A percentile compares a stretch with the other conserved stretches of the same genome.
phyloP scores from a whole-genome alignment of 2,113 vertebrate genomes.

The Balaenoptera acutorostrata region DNA sequence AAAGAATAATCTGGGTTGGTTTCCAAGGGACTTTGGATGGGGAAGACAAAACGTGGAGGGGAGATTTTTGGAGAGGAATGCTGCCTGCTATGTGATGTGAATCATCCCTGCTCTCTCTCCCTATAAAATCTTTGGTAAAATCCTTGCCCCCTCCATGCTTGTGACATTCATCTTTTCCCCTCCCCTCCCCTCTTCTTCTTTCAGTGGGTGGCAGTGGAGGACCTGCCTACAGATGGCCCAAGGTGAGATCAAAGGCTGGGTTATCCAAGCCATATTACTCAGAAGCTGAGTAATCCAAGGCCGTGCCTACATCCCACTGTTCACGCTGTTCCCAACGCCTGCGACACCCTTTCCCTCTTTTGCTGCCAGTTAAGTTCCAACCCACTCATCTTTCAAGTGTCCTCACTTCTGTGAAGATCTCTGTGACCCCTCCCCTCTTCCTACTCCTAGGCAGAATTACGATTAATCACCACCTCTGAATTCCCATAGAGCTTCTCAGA shows the following conservation, averaged over 20 bases:
- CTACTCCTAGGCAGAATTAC: neutral
- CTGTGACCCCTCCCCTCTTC: neutral
- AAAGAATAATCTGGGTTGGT: neutral
- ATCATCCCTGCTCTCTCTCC: neutral
- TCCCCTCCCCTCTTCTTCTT: neutral
- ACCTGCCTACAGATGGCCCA: neutral
- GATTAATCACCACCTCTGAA: neutral
- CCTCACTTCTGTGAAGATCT: neutral
- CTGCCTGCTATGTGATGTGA: neutral
- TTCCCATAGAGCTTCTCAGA: neutral
- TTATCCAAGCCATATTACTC: neutral
- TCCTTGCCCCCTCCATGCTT: neutral
- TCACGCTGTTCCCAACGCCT: fast-evolving
- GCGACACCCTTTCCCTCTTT: neutral
- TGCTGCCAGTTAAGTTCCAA: neutral
- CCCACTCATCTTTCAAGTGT: neutral
- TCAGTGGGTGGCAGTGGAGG: neutral
- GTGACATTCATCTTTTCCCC: too few species aligned
- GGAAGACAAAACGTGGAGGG: neutral
- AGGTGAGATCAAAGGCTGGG: neutral
- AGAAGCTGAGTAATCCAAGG: neutral
- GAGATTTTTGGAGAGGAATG: neutral
- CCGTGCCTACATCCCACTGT: neutral
- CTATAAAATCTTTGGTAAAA: neutral
- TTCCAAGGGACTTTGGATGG: neutral